Base-by-base conservation (phyloP, 2,797 vertebrate genomes). In the Lepidocolaptes lacrymiger region DNA sequence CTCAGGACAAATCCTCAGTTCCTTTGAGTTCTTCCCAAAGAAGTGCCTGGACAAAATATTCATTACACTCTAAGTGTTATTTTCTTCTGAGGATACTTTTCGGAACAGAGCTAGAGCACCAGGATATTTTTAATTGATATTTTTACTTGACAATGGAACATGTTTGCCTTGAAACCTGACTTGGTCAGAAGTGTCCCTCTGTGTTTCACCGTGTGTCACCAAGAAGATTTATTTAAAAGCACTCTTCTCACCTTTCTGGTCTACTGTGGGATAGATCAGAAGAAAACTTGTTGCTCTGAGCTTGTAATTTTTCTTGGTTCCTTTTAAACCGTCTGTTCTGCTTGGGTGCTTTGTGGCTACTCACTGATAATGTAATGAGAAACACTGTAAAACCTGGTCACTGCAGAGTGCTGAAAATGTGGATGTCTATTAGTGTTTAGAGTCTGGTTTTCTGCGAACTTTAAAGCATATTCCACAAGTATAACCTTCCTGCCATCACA, bases 311-410 rank as follows among this genome's bases (percentile, higher is more conserved):
- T 72, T 41, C 37, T 75, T 54, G 15, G n/a, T 88, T 89, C 64
- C 51, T 91, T 92, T 80, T 68, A 86, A 81, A 41, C 26, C 30
- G 7, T 52, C 71, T 64, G 39, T 81, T 81, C 71, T 86, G 51
- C 63, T 64, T 41, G 71, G 17, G 11, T 76, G 34, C 39, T 58
- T 76, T 75, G 56, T 71, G 76, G 63, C 63, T 46, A 52, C 83
- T 81, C 46, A 41, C 10, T 71, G 71, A 44, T 55, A 77, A 89
- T 58, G 46, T 92, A 92, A 68, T 72, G 75, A 64, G 87, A 78
- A 89, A 58, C 66, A 6, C 36, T 88, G 37, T 77, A 93, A 92
- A 86, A 80, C 72, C 58, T 89, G 78, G 43, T 59, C 62, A 6
- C 82, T 78, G 87, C 64, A 83, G 68, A 91, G 68, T 16, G 58